Evolutionary conservation across 2,888 invertebrate species (phyloP).

Genomic region (Coelinius sp.): DNA sequence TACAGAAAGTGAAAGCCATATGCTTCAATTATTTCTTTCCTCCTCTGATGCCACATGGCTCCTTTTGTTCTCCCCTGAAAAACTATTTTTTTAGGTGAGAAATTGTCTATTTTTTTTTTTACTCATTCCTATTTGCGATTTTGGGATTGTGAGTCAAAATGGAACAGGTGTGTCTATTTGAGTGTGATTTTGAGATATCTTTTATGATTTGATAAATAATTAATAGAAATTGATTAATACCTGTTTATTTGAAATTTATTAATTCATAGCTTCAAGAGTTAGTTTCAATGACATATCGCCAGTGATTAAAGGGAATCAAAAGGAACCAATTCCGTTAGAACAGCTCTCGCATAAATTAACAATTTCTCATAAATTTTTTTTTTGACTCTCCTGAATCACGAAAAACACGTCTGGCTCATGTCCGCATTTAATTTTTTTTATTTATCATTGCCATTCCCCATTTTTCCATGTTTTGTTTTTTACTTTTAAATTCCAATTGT

Average conservation of each 20-base stretch:
- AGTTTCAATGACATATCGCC: too few relatives aligned
- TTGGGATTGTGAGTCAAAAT: neutral
- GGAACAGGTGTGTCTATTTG: neutral
- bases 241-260: too few relatives aligned
- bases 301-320: too few relatives aligned
- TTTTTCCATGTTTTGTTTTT: conserved; percentile 11
- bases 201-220: too few relatives aligned
- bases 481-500: conserved; percentile 43
- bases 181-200: too few relatives aligned
- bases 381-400: neutral
- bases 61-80: neutral
- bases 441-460: neutral
- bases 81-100: neutral
- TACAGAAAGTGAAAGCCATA: conserved; percentile 2
- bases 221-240: too few relatives aligned
- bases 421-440: too few relatives aligned
- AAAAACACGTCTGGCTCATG: conserved; percentile 16
- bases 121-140: neutral
- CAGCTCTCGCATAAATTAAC: neutral
- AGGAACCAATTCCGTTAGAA: neutral
- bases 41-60: neutral
- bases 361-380: neutral
- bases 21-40: neutral
- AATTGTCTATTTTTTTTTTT: too few relatives aligned
- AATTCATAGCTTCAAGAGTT: too few relatives aligned